Base-by-base conservation (phyloP, 1,140 invertebrate species). In the Antheraea mylitta region DNA sequence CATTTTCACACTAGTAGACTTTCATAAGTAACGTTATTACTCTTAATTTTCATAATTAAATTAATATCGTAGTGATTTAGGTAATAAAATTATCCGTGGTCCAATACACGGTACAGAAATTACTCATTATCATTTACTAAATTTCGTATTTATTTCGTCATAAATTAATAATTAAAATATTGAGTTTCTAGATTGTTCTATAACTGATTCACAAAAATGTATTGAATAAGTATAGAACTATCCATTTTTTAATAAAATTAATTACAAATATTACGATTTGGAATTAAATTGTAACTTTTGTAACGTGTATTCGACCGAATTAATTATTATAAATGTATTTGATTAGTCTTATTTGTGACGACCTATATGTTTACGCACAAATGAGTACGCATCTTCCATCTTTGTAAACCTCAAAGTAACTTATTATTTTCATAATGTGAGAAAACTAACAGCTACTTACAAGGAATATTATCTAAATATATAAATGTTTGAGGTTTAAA, bases 21-120 rank as follows among this genome's bases (percentile, higher is more conserved):
- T 79, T 86, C 78, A 84, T 89, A 84, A 78, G 80, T 87, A 85
- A 83, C 60, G 75, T 82, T 81, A 10, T 74, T 77, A 77, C 69
- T 75, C 71, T 75, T 70, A 79, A 53, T 53, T 76, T 77, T 81
- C 71, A 61, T 79, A 80, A n/a, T n/a, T n/a, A n/a, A n/a, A n/a
- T n/a, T n/a, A n/a, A 72, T 75, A 61, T 61, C 30, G 69, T 83
- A 76, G 74, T 75, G 65, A 48, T 71, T 75, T 82, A 78, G 73
- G 72, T 72, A 69, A 67, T 79, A 76, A 60, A 62, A 38, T 76
- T 30, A 68, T 65, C n/a, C 16, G 63, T 66, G 19, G 19, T 36
- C 8, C 72, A 71, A 72, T 71, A 74, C 69, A 66, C 58, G 69
- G 16, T 18, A 69, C 61, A 38, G 36, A 63, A 61, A 30, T 30